Base-by-base conservation (phyloP, 2,888 invertebrate genomes). In the Zhuqinia jingwanae region DNA sequence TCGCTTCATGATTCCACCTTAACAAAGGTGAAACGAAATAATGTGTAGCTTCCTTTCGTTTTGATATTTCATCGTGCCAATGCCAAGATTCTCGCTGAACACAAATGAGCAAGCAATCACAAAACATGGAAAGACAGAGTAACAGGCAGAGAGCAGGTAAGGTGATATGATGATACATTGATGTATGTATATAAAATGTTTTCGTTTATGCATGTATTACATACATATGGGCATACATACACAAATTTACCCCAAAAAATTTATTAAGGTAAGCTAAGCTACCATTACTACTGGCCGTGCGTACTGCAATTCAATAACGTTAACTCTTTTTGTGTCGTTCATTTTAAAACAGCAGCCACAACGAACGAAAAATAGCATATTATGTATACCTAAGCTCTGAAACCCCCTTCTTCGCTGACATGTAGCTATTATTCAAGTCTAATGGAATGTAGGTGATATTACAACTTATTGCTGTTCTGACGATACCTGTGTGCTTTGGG, bases 141-240 rank as follows among this genome's bases (percentile, higher is more conserved):
- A n/a, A 81, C 80, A 82, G 82, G 75, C 63, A 81, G 60, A 36
- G 15, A 56, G n/a, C 17, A 17, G 20, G 30, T n/a, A 1, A 60
- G 58, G n/a, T 17, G 58, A 27, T 42, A 45, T 47, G 47, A 1
- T 60, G 81, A 63, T 68, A 81, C 80, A 75, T 75, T 75, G 73
- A 82, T 60, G 73, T 58, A 56, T 75, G 75, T 65, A 80, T n/a
- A n/a, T n/a, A n/a, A n/a, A n/a, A n/a, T n/a, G n/a, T 79, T 70
- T 68, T 77, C 42, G 53, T 50, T 20, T 20, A 77, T 20, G 25
- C n/a, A 47, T 42, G 15, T n/a, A n/a, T n/a, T n/a, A n/a, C n/a
- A n/a, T n/a, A n/a, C n/a, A n/a, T n/a, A n/a, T n/a, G n/a, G n/a
- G n/a, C n/a, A n/a, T n/a, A n/a, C n/a, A 53, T 36, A 56, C 15